A percentile compares a stretch with the other conserved stretches of the same genome.
Conservation (phyloP, 2,888 invertebrate genomes). For the Microctonus aethiopoides region DNA sequence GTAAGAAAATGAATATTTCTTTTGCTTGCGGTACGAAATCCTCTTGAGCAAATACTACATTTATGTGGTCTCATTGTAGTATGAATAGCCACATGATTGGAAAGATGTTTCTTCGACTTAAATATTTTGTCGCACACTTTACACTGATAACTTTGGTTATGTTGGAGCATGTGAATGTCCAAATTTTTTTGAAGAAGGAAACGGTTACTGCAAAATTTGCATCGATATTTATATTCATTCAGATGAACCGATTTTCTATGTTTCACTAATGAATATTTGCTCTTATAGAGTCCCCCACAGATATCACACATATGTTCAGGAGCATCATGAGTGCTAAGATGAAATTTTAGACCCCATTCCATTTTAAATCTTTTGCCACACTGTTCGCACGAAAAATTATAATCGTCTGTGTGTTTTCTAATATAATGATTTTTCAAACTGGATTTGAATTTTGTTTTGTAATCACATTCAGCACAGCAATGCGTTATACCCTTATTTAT, state of each 20-base stretch:
- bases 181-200: conserved; percentile 52
- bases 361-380: conserved; percentile 56
- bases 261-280: conserved; percentile 54
- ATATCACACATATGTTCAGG: conserved; percentile 57
- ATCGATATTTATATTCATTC: conserved; percentile 55
- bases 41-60: conserved; percentile 54
- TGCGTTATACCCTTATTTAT: conserved; percentile 42
- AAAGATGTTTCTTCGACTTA: conserved; percentile 54
- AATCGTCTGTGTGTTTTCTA: conserved; percentile 51
- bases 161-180: conserved; percentile 52
- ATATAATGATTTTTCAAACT: conserved; percentile 53
- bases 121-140: conserved; percentile 56
- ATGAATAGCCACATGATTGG: conserved; percentile 52
- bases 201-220: conserved; percentile 54
- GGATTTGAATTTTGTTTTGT: conserved; percentile 50
- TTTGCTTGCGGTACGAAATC: conserved; percentile 50
- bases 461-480: conserved; percentile 55
- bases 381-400: conserved; percentile 53
- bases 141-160: conserved; percentile 52
- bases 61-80: conserved; percentile 51
- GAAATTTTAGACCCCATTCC: conserved; percentile 57
- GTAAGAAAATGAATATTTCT: conserved; percentile 51
- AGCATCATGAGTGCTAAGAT: conserved; percentile 51
- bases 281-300: conserved; percentile 57
- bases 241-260: conserved; percentile 55